Percentiles rank a stretch among this genome's conserved stretches.
These are phyloP conservation scores for Pterobdella sp. DNA, from an alignment of 2,888 invertebrate species.

Conservation along the genomic window DNA sequence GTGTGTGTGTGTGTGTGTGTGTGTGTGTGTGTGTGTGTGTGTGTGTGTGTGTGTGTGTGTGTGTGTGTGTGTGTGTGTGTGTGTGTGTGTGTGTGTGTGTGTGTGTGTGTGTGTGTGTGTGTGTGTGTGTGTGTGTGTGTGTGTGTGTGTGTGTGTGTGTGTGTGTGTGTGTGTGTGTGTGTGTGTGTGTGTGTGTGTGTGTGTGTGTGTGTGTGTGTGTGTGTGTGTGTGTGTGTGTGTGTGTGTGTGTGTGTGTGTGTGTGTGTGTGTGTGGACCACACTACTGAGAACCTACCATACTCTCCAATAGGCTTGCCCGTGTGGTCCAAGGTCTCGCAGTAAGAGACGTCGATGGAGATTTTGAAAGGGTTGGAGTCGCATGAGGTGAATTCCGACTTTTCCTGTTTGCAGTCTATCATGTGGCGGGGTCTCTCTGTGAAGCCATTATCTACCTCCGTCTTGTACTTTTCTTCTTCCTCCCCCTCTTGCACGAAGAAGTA, in stretches of 20 bases:
- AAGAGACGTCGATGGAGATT: conserved; percentile 84
- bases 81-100: conserved; percentile 24
- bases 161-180: conserved; percentile 14
- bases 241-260: conserved; percentile 22
- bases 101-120: conserved; percentile 17
- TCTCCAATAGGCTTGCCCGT: conserved; percentile 72
- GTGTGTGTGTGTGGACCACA: conserved; percentile 20
- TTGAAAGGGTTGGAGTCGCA: conserved; percentile 84
- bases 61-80: conserved; percentile 9
- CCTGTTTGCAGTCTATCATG: conserved; percentile 74
- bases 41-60: conserved; percentile 21
- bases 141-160: conserved; percentile 17
- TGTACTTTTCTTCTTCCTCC: conserved; percentile 57
- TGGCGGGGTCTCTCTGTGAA: conserved; percentile 87
- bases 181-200: conserved; percentile 16
- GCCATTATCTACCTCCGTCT: conserved; percentile 78
- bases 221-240: conserved; percentile 19
- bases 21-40: conserved; percentile 26
- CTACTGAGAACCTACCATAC: conserved; percentile 60
- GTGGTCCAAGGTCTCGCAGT: conserved; percentile 88
- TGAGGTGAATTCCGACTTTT: conserved; percentile 87
- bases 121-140: conserved; percentile 20
- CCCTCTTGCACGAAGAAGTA: conserved; percentile 78
- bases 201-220: conserved; percentile 22
- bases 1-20: conserved; percentile 25